Conservation (phyloP, 30 jellyfish, hydroid and myxozoan genomes). For the Hydra vulgaris region DNA sequence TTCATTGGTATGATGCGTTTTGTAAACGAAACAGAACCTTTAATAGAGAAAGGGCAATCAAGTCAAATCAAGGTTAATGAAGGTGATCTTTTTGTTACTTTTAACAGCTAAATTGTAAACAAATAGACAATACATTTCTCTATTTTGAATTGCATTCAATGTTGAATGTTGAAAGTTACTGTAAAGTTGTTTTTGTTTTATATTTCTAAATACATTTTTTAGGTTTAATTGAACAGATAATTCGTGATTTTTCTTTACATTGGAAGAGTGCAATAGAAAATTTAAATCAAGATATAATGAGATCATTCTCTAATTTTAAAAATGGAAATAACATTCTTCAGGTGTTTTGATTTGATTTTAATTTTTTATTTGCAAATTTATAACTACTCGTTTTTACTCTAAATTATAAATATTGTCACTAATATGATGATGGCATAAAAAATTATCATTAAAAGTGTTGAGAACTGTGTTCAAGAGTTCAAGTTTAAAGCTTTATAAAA, state of each 20-base stretch:
- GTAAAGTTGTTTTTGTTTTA: background rate
- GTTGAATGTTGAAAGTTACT: too few relatives aligned
- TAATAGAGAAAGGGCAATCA: conserved; percentile 60
- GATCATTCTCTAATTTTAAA: conserved; percentile 81
- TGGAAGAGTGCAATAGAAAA: conserved; percentile 90
- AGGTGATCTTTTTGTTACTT: conserved; percentile 37
- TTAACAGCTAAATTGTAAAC: too few relatives aligned
- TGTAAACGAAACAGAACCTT: conserved; percentile 78
- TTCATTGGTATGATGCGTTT: conserved; percentile 86
- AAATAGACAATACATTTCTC: too few relatives aligned
- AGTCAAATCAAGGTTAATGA: conserved; percentile 50
- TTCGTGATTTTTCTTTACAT: conserved; percentile 76
- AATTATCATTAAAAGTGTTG: too few relatives aligned
- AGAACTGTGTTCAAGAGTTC: too few relatives aligned
- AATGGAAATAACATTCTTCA: conserved; percentile 76
- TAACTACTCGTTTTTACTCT: too few relatives aligned
- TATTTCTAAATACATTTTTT: background rate
- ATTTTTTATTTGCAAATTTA: background rate
- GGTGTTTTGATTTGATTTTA: conserved; percentile 29
- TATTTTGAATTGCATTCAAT: too few relatives aligned
- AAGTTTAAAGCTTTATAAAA: too few relatives aligned
- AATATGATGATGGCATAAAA: too few relatives aligned
- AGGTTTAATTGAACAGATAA: conserved; percentile 68
- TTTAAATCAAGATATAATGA: conserved; percentile 79
- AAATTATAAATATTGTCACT: too few relatives aligned